Base-by-base conservation (phyloP, 1,140 invertebrate genomes). In the Sminthurinus signatus region DNA sequence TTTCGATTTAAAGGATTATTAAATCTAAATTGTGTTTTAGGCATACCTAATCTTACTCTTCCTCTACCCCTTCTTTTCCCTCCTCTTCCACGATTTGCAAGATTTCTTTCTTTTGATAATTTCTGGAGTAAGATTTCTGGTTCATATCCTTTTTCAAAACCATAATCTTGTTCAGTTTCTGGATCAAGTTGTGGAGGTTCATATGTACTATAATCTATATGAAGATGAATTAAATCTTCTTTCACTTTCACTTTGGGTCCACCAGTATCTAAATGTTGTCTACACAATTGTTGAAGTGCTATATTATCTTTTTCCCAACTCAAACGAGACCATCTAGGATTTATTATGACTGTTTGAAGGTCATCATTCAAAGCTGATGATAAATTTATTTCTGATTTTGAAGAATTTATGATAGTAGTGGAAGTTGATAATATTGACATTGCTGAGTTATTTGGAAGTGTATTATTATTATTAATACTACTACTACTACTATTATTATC, bases 231-330 rank as follows among this genome's bases (percentile, higher is more conserved):
- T 8, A 52, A 25, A 28, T 52, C 50, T 52, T 28, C 50, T 28
- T 52, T 52, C 4, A 10, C 10, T 29, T 25, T 52, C 5, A 52
- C 27, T 52, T 52, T 52, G 19, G 27, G 21, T 8, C 50, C 50
- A 14, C 50, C 50, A 23, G 50, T 52, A 2, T 52, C 50, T n/a
- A 52, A 14, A 27, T 52, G 50, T 10, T 52, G 23, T 4, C 50
- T 14, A 29, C 50, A 52, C 14, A 52, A 25, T 29, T 28, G 25
- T 23, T 52, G 14, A 15, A 52, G 28, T 25, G 25, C 50, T 8
- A 8, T 29, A 10, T 52, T 52, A 52, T 52, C 50, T 23, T 52
- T 52, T 28, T 25, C 50, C 50, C 50, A 52, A 52, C 23, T 8
- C 50, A 52, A 29, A 52, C 28, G 25, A 14, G 19, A 27, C 50